Base-by-base conservation (phyloP, 2,797 vertebrate genomes). In the Rhyacichthys aspro region DNA sequence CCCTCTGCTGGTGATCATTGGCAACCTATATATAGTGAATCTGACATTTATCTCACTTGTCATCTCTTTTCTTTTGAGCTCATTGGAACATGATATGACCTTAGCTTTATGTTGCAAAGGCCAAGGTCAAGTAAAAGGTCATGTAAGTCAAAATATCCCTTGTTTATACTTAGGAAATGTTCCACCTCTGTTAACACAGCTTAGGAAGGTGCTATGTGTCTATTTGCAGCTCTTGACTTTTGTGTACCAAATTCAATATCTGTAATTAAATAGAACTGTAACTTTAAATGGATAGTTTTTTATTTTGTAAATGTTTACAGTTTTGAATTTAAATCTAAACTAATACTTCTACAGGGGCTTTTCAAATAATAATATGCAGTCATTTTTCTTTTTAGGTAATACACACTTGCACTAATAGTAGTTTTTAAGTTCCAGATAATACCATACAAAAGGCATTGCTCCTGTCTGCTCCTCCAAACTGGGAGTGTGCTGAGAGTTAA, bases 1-100 rank as follows among this genome's bases (percentile, higher is more conserved):
- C 69, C 83, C 70, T 67, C 80, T 84, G 53, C 78, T 83, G 78
- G 56, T 70, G 57, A 45, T 36, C 55, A 8, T 55, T n/a, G 14
- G 44, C 28, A 19, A 8, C 15, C 12, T 32, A 39, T 55, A 46
- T 44, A 61, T 36, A 50, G 36, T 28, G 19, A 14, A 0, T 15
- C 48, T 54, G 59, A 34, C 55, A 19, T 70, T 81, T 66, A 62
- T 69, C 54, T 67, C 43, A 28, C 64, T 61, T 61, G 75, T 78
- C 58, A 42, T 65, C 67, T 44, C 50, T 44, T 55, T 66, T 74
- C 70, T 70, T 66, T 70, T 69, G 59, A 80, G 70, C 65, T 53
- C 56, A 58, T 81, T 68, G 67, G 54, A 80, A 82, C 78, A 68
- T 53, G 78, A 87, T 82, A 78, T 56, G 72, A 23, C 67, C 34